phyloP scores from a whole-genome alignment of 2,797 vertebrate species.

The Gallinago solitaria region DNA sequence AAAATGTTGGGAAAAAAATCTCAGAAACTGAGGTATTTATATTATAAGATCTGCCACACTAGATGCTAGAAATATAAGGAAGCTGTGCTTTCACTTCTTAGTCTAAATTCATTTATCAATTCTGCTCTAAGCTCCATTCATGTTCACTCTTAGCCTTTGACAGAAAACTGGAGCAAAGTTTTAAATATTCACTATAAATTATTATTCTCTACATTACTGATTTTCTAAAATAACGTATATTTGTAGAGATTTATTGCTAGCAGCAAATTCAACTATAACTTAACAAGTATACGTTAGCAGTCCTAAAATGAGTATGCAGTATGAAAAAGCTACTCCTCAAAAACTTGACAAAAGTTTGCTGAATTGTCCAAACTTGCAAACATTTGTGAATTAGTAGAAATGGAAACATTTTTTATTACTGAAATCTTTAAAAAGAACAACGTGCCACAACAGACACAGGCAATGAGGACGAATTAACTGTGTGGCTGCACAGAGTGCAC shows the following conservation, averaged over 20 bases:
- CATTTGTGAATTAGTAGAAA: neutral
- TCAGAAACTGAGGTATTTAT: neutral
- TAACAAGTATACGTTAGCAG: neutral
- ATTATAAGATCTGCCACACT: neutral
- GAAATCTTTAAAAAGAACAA: neutral
- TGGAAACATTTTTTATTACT: neutral
- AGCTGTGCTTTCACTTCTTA: neutral
- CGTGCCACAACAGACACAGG: neutral
- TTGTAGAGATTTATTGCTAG: conserved; percentile 9
- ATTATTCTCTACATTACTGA: neutral
- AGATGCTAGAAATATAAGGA: neutral
- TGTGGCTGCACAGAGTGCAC: neutral
- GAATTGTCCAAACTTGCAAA: neutral
- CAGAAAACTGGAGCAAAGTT: neutral
- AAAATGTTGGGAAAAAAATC: neutral
- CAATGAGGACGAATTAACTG: neutral
- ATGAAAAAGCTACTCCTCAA: neutral
- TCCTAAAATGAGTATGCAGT: neutral
- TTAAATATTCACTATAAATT: neutral
- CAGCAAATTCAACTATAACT: neutral
- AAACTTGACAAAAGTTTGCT: neutral
- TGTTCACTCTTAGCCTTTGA: neutral
- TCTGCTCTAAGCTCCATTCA: neutral
- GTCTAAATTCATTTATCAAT: neutral
- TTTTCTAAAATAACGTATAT: neutral